These are phyloP conservation scores for Labrus mixtus DNA, from an alignment of 2,113 vertebrate species.

Conservation along the genomic window DNA sequence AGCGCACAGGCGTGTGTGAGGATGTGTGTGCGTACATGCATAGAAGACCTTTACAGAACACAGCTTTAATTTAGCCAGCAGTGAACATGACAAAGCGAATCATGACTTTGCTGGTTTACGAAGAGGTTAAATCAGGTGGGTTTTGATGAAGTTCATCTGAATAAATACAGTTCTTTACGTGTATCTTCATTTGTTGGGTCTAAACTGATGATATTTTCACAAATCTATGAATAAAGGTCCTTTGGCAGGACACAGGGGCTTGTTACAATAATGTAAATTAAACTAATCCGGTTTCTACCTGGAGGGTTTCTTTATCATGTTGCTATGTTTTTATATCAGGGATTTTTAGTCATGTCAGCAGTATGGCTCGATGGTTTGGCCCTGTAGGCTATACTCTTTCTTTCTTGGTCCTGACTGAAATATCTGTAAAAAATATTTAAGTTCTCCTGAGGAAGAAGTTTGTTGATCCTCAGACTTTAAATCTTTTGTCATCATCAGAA, in stretches of 20 bases:
- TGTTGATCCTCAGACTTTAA: neutral
- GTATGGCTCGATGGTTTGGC: neutral
- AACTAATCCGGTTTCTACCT: slow-evolving; percentile 6
- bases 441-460: neutral
- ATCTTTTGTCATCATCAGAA: too few species aligned
- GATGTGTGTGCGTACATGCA: neutral
- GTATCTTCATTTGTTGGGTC: neutral
- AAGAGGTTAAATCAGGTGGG: too few species aligned
- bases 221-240: neutral
- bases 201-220: neutral
- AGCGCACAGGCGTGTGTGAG: slow-evolving; percentile 12
- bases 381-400: neutral
- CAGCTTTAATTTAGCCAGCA: slow-evolving; percentile 19
- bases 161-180: neutral
- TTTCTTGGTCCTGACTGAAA: neutral
- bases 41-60: slow-evolving; percentile 6
- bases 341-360: neutral
- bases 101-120: slow-evolving; percentile 18
- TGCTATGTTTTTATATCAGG: neutral
- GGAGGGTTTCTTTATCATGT: neutral
- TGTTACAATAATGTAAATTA: too few species aligned
- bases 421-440: neutral
- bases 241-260: too few species aligned
- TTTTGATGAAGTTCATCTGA: neutral
- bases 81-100: neutral